A percentile compares a stretch with the other conserved stretches of the same genome.
Conservation (phyloP, 2,797 vertebrate genomes). For the Ceryle rudis region DNA sequence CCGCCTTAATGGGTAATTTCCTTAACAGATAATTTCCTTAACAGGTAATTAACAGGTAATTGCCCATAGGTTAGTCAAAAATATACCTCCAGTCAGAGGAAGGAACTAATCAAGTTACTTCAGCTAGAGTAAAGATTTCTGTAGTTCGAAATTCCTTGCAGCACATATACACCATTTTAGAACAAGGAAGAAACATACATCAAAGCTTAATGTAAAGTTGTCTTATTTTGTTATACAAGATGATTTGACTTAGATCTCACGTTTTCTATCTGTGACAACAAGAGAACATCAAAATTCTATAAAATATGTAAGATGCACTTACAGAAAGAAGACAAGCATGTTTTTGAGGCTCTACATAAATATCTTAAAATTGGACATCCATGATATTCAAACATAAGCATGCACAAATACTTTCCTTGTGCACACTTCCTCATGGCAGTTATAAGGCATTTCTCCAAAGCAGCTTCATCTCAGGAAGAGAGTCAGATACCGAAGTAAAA, state of each 20-base stretch:
- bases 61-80: neutral
- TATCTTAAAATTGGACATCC: no score
- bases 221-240: conserved; percentile 14
- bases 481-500: neutral
- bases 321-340: neutral
- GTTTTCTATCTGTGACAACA: neutral
- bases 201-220: neutral
- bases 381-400: neutral
- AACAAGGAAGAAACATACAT: neutral
- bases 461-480: neutral
- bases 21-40: neutral
- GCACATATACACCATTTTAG: neutral
- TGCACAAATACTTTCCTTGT: neutral
- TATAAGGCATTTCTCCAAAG: neutral
- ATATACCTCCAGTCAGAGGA: neutral
- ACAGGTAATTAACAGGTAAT: neutral
- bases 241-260: conserved; percentile 41
- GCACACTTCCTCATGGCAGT: neutral
- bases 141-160: neutral
- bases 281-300: conserved; percentile 10
- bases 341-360: neutral
- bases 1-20: neutral
- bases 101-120: neutral
- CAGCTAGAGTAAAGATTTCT: neutral
- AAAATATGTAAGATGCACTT: conserved; percentile 11